A percentile compares a stretch with the other conserved stretches of the same genome.
phyloP scores from a whole-genome alignment of 2,888 invertebrate species.

The Drosophila macrothrix region DNA sequence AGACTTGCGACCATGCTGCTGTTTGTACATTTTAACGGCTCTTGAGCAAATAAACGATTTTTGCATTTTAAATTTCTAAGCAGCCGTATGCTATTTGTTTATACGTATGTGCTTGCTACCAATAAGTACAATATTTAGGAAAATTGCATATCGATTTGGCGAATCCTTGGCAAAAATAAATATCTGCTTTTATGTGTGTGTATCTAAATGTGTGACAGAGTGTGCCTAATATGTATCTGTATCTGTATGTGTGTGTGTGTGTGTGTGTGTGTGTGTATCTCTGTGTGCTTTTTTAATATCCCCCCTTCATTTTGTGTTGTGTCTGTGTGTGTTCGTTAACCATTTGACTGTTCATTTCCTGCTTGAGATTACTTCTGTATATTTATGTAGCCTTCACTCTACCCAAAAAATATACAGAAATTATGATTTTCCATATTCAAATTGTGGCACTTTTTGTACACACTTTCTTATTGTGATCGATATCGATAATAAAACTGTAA shows the following conservation, averaged over 20 bases:
- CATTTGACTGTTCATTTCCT: slow-evolving; percentile 63
- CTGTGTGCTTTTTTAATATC: slow-evolving; percentile 40
- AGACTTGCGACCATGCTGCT: slow-evolving; percentile 22
- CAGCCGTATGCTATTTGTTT: slow-evolving; percentile 35
- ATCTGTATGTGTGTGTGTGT: slow-evolving; percentile 11
- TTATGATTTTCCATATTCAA: slow-evolving; percentile 26
- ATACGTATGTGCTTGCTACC: slow-evolving; percentile 16
- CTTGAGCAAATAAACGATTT: slow-evolving; percentile 78
- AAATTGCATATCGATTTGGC: slow-evolving; percentile 71
- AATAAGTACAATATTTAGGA: slow-evolving; percentile 63
- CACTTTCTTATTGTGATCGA: not conserved
- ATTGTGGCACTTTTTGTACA: slow-evolving; percentile 2
- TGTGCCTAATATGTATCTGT: slow-evolving; percentile 8
- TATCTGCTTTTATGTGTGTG: slow-evolving; percentile 8
- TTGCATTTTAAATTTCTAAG: slow-evolving; percentile 77
- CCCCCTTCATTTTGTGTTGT: slow-evolving; percentile 11
- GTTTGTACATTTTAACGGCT: slow-evolving; percentile 75
- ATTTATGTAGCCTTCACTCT: slow-evolving; percentile 19
- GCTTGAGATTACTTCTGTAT: slow-evolving; percentile 59
- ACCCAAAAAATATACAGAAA: slow-evolving; percentile 18
- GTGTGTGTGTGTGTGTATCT: slow-evolving; percentile 15
- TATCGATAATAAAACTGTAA: not conserved
- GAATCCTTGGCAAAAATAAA: slow-evolving; percentile 48
- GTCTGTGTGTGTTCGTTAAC: slow-evolving; percentile 30
- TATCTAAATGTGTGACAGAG: slow-evolving; percentile 37